Base-by-base conservation (phyloP, 2,797 vertebrate genomes). In the Cryptoblepharus egeriae region DNA sequence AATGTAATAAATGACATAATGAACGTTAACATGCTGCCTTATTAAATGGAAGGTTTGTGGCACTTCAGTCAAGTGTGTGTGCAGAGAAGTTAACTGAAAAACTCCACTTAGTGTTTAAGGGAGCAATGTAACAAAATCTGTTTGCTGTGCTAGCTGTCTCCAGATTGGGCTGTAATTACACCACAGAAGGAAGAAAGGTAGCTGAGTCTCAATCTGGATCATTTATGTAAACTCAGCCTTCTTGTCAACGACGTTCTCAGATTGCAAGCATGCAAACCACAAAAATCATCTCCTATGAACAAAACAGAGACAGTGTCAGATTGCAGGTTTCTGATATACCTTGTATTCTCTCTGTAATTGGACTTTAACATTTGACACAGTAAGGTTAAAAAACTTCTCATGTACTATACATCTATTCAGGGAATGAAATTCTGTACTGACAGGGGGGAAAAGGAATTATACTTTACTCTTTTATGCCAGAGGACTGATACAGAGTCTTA, bases 161-260 rank as follows among this genome's bases (percentile, higher is more conserved):
- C 95, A 95, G 95, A 95, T 95, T 93, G 95, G 95, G 95, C 96
- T 98, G 96, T 97, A 98, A 97, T 98, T 97, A 97, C 96, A 97
- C 93, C 95, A 95, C 95, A 95, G 92, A 89, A 94, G 95, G 96
- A 96, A 96, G 95, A 96, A 95, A 96, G 95, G 96, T 94, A 96
- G 95, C 95, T 95, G 92, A 94, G 93, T 91, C 90, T 94, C 94
- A 94, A 91, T 94, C 92, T 90, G 94, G 94, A 95, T 95, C 96
- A 95, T 95, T 97, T 96, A 94, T 96, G 96, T 96, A 96, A 97
- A 96, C 94, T 95, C 96, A 97, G 95, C 95, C 95, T 95, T 95
- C 96, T 95, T 96, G 96, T 97, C 96, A 95, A 95, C 90, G 92
- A 90, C 30, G 77, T 86, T 96, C 96, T 97, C 95, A 86, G 87